phyloP scores from a whole-genome alignment of 2,888 invertebrate species.

The Cryptosula pallasiana region DNA sequence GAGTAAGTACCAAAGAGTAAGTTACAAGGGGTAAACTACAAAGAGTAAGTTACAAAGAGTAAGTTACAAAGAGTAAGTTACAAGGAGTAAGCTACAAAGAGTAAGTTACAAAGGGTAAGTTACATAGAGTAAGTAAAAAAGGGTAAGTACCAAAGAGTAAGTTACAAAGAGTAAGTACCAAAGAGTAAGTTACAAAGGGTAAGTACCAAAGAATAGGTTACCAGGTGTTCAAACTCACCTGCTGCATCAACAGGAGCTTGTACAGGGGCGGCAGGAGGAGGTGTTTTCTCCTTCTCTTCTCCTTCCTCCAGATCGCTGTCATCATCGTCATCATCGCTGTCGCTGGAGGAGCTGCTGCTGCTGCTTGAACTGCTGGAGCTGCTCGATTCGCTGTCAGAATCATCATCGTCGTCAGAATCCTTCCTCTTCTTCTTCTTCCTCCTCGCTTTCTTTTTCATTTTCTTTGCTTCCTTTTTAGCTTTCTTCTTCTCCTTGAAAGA shows the following conservation, averaged over 20 bases:
- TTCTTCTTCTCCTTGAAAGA: constrained; percentile 11
- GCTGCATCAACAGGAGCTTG: not conserved
- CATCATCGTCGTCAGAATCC: constrained; percentile 31
- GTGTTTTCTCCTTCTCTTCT: constrained; percentile 31
- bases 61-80: too few species aligned
- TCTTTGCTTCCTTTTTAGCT: constrained; percentile 31
- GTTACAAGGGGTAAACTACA: too few species aligned
- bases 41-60: too few species aligned
- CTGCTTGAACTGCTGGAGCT: constrained; percentile 25
- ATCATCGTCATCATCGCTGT: constrained; percentile 21
- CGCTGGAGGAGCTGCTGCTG: constrained; percentile 15
- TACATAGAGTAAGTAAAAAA: too few species aligned
- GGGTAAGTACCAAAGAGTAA: too few species aligned
- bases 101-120: too few species aligned
- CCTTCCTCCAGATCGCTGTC: not conserved
- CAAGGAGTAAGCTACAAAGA: too few species aligned
- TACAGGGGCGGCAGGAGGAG: not conserved
- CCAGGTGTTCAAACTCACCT: not conserved
- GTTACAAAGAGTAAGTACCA: too few species aligned
- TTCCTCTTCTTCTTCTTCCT: constrained; percentile 27
- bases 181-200: too few species aligned
- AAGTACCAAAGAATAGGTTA: too few species aligned
- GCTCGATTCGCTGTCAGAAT: constrained; percentile 25
- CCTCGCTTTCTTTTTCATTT: constrained; percentile 19
- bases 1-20: too few species aligned